A percentile compares a stretch with the other conserved stretches of the same genome.
phyloP scores from a whole-genome alignment of 2,113 vertebrate genomes.

The Tetrao urogallus region DNA sequence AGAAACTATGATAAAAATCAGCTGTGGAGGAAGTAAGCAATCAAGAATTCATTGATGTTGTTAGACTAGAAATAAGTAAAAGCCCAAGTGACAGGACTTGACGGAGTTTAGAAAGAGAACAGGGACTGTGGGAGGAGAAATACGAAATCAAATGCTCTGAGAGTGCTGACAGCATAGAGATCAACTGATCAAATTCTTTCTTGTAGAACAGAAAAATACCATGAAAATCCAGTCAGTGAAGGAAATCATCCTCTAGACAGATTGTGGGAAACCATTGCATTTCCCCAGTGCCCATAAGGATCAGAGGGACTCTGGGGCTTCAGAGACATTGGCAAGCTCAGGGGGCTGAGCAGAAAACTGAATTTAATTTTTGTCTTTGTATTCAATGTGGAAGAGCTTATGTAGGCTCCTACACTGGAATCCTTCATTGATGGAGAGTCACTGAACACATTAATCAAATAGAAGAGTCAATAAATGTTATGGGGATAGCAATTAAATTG shows the following conservation, averaged over 20 bases:
- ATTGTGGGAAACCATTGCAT: background rate
- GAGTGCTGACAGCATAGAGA: background rate
- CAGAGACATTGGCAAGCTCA: background rate
- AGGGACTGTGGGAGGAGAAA: background rate
- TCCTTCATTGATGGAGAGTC: background rate
- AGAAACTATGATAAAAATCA: background rate
- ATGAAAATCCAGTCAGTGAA: background rate
- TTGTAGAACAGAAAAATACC: background rate
- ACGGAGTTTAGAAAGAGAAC: background rate
- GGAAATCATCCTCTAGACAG: background rate
- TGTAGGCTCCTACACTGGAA: background rate
- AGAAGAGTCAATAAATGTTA: conserved; percentile 1
- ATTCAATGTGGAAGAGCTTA: background rate
- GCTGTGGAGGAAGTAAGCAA: background rate
- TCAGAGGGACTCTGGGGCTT: background rate
- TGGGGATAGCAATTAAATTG: background rate
- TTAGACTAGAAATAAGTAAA: background rate
- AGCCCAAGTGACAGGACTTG: background rate
- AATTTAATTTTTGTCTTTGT: conserved; percentile 11
- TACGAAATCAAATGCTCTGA: background rate
- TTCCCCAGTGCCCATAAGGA: background rate
- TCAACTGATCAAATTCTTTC: background rate
- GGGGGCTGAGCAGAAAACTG: background rate
- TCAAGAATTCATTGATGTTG: background rate
- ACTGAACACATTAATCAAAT: background rate